phyloP scores from a whole-genome alignment of 2,888 invertebrate genomes.

The Cantharis lateralis region DNA sequence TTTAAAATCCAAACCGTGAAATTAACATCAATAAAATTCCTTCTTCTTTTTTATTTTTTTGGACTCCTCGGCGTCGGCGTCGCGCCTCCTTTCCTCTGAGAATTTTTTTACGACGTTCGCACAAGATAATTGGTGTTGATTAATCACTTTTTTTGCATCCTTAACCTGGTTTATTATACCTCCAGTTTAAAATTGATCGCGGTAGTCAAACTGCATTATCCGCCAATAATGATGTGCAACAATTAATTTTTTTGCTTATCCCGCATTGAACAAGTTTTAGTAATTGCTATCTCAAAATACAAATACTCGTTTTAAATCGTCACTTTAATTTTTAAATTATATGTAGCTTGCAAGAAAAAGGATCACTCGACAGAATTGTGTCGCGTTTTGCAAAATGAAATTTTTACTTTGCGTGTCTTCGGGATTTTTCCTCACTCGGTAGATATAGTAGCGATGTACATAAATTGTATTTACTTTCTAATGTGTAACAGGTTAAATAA shows the following conservation, averaged over 20 bases:
- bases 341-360: not conserved
- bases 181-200: constrained; percentile 16
- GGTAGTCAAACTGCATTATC: constrained; percentile 37
- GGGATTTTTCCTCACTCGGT: not conserved
- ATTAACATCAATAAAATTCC: not conserved
- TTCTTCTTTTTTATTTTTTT: not conserved
- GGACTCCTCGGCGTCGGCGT: not conserved
- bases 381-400: not conserved
- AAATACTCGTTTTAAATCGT: not conserved
- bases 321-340: not conserved
- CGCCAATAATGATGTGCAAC: constrained; percentile 34
- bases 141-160: not conserved
- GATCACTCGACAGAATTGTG: not conserved
- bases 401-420: not conserved
- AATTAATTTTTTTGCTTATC: constrained; percentile 37
- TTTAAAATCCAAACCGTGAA: not conserved
- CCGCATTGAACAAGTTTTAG: constrained; percentile 35
- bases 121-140: not conserved
- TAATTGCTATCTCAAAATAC: constrained; percentile 36
- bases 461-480: not conserved
- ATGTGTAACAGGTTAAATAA: not conserved
- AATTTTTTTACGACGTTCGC: not conserved
- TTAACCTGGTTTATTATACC: not conserved
- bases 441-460: not conserved
- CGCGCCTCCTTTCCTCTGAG: not conserved